phyloP scores from a whole-genome alignment of 2,797 vertebrate genomes.

The Eleutherodactylus coqui region DNA sequence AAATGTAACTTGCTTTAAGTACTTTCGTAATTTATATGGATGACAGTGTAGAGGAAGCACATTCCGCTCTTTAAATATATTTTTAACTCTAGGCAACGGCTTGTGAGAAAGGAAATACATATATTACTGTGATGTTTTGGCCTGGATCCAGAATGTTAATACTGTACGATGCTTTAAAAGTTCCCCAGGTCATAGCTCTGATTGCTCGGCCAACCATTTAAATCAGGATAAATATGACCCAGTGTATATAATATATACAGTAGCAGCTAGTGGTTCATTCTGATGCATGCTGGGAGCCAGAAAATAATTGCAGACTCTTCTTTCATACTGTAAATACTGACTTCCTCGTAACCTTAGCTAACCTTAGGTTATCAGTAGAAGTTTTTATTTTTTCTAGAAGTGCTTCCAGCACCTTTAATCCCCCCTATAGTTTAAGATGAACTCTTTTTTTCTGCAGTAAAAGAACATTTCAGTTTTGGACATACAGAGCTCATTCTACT shows the following conservation, averaged over 20 bases:
- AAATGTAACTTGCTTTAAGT: background rate
- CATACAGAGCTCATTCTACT: too few species aligned
- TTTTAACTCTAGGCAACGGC: background rate
- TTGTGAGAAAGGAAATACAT: background rate
- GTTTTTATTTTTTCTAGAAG: background rate
- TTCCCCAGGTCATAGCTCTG: background rate
- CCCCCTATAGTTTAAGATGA: too few species aligned
- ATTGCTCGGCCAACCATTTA: background rate
- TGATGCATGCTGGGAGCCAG: background rate
- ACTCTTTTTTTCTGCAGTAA: too few species aligned
- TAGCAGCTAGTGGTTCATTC: background rate
- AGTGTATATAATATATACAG: background rate
- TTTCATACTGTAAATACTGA: background rate
- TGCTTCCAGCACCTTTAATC: too few species aligned
- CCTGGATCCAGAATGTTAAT: background rate
- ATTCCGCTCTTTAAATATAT: background rate
- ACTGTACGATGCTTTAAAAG: background rate
- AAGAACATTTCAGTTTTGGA: too few species aligned
- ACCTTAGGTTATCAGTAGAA: background rate
- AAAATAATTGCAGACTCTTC: background rate
- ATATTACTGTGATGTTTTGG: background rate
- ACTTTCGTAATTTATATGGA: background rate
- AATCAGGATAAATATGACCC: background rate
- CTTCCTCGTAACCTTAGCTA: background rate
- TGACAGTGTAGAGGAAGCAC: conserved; percentile 1